These are phyloP conservation scores for Sturnus vulgaris DNA, from an alignment of 2,113 vertebrate genomes.

Conservation along the genomic window DNA sequence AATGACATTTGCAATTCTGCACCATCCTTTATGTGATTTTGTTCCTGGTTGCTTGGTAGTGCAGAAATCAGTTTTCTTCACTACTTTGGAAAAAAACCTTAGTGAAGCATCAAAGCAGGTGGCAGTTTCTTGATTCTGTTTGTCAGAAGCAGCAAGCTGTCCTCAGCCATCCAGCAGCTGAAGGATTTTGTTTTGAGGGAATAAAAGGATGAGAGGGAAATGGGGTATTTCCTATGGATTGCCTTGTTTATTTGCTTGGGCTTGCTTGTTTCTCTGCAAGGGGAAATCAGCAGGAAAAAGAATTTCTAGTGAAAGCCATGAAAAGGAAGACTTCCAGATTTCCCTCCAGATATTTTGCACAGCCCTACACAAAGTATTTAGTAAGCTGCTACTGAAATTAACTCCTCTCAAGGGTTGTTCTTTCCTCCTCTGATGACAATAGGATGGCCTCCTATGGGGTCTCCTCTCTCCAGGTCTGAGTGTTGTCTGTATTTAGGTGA, in stretches of 20 bases:
- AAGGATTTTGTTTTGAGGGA: not conserved
- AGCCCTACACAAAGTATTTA: not conserved
- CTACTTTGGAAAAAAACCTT: not conserved
- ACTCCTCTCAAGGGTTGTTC: not conserved
- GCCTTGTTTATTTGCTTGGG: constrained; percentile 30
- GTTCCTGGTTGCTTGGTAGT: not conserved
- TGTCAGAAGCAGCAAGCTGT: not conserved
- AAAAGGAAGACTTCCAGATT: not conserved
- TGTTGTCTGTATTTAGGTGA: not conserved
- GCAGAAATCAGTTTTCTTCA: not conserved
- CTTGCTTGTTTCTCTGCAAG: not conserved
- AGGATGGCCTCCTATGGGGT: not conserved
- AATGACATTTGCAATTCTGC: not conserved
- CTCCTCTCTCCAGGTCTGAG: not conserved
- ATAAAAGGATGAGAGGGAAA: constrained; percentile 23
- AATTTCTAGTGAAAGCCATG: constrained; percentile 16
- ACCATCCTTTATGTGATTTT: not conserved
- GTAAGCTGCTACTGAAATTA: not conserved
- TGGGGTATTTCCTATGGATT: constrained; percentile 24
- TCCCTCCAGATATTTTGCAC: not conserved
- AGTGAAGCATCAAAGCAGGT: not conserved
- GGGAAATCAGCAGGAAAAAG: not conserved
- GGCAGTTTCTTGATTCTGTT: not conserved
- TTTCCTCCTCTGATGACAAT: not conserved
- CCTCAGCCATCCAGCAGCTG: not conserved